Conservation (phyloP, 2,113 vertebrate genomes). For the Willisornis vidua region DNA sequence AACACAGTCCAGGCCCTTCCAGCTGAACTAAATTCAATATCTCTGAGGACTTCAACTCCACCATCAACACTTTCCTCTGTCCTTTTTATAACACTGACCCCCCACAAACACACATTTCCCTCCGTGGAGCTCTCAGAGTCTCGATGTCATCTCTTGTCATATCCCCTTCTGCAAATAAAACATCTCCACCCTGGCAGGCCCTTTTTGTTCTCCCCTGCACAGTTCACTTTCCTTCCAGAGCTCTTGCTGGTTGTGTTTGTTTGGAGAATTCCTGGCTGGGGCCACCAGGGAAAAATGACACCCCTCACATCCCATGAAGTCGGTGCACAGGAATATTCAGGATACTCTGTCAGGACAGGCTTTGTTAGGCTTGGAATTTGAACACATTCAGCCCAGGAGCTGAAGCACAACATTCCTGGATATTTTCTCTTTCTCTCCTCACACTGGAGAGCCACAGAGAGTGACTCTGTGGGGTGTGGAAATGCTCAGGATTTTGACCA, state of each 20-base stretch:
- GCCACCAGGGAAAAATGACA: not conserved
- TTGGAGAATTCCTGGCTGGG: not conserved
- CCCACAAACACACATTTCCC: not conserved
- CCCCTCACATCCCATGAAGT: not conserved
- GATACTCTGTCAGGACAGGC: not conserved
- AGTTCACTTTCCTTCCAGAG: not conserved
- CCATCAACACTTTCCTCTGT: not conserved
- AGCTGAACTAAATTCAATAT: not conserved
- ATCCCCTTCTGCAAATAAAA: not conserved
- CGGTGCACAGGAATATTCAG: not conserved
- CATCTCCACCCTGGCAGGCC: not conserved
- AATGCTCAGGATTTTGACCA: not conserved
- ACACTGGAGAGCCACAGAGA: not conserved
- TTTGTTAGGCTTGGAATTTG: not conserved
- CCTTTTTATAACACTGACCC: not conserved
- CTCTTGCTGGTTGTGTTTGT: not conserved
- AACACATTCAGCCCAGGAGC: not conserved
- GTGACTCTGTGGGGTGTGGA: not conserved
- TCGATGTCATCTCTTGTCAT: too few relatives aligned
- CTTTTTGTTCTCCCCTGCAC: not conserved
- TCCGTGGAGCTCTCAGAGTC: not conserved
- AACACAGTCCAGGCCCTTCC: not conserved
- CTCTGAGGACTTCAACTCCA: not conserved
- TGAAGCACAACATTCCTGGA: not conserved
- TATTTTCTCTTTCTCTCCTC: not conserved